These are phyloP conservation scores for Silurus aristotelis DNA, from an alignment of 2,797 vertebrate species.

Conservation along the genomic window DNA sequence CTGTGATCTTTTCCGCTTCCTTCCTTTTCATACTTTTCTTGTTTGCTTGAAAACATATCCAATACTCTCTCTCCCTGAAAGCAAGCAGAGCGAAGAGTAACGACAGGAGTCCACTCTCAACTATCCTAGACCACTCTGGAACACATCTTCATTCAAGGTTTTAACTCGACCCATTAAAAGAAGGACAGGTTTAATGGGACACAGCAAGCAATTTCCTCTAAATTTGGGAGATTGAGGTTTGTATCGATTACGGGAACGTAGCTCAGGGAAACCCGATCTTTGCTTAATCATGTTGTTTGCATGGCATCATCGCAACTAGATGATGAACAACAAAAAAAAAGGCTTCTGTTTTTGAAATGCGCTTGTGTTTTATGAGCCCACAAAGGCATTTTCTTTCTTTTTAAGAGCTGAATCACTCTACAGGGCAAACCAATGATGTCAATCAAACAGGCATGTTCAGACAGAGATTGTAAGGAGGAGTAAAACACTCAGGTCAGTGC, in stretches of 20 bases:
- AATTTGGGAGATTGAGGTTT: background rate
- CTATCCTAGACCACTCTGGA: background rate
- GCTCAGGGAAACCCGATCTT: background rate
- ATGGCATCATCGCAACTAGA: background rate
- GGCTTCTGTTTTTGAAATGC: background rate
- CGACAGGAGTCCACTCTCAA: background rate
- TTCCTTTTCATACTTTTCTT: background rate
- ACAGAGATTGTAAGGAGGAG: background rate
- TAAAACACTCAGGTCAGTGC: background rate
- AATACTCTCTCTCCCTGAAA: background rate
- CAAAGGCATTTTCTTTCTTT: no score
- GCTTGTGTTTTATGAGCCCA: background rate
- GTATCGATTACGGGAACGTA: background rate
- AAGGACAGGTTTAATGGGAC: background rate
- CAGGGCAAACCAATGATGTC: background rate
- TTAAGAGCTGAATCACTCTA: background rate
- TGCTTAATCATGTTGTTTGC: background rate
- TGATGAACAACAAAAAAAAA: background rate
- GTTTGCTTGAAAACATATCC: background rate
- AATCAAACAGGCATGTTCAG: background rate
- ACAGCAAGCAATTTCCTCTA: background rate
- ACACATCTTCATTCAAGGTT: background rate
- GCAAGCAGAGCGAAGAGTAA: background rate
- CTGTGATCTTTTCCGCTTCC: background rate
- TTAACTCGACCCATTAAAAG: background rate